Evolutionary conservation across 2,888 invertebrate genomes (phyloP).

Genomic region (Boloria euphrosyne): DNA sequence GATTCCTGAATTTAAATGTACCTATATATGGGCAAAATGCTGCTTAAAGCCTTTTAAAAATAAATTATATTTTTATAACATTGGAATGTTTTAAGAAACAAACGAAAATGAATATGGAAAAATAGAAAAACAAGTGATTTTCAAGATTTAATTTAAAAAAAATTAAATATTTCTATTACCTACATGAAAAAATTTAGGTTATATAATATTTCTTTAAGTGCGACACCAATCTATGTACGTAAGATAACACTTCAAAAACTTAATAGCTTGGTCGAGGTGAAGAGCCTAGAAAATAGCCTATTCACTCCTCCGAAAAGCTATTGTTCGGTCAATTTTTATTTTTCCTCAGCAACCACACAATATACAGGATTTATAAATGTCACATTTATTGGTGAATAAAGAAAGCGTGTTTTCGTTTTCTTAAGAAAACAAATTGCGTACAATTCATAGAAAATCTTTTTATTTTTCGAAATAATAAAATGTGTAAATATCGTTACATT

Average conservation of each 20-base stretch:
- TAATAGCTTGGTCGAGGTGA: conserved; percentile 28
- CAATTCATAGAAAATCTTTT: neutral
- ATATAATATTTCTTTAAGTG: too few relatives aligned
- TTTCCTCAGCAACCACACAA: conserved; percentile 21
- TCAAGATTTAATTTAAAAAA: too few relatives aligned
- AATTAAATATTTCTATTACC: too few relatives aligned
- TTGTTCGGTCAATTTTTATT: conserved; percentile 33
- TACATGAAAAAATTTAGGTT: too few relatives aligned
- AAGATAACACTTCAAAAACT: neutral
- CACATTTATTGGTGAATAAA: neutral
- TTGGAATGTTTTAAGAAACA: too few relatives aligned
- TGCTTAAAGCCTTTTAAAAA: conserved; percentile 13
- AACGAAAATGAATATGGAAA: too few relatives aligned
- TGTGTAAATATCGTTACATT: neutral
- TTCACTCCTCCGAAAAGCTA: conserved; percentile 31
- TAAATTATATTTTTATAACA: too few relatives aligned
- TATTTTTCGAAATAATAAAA: neutral
- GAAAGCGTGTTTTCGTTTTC: conserved; percentile 2
- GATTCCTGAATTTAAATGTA: conserved; percentile 16
- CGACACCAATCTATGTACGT: neutral
- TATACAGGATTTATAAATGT: conserved; percentile 21
- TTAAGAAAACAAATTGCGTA: conserved; percentile 5
- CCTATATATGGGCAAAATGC: conserved; percentile 9
- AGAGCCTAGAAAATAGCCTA: conserved; percentile 36
- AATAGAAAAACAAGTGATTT: too few relatives aligned